Conservation (phyloP, 2,113 vertebrate genomes). For the Rattus rattus region DNA sequence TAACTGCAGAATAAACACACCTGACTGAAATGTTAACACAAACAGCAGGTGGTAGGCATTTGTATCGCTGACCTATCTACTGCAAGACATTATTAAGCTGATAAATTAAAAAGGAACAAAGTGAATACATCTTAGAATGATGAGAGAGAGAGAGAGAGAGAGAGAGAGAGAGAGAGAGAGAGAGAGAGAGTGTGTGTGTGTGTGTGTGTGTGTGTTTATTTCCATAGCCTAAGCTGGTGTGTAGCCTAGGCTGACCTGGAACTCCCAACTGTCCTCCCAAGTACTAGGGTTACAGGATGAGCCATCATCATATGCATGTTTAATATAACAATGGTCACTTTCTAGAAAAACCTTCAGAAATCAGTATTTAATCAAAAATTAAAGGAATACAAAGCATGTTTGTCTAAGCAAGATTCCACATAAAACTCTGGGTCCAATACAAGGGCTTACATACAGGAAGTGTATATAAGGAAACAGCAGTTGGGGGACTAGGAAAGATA, state of each 20-base stretch:
- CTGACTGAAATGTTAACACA: background rate
- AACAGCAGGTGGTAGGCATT: background rate
- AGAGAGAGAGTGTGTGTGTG: background rate
- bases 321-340: constrained; percentile 41
- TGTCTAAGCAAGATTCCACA: background rate
- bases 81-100: background rate
- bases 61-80: background rate
- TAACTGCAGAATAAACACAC: background rate
- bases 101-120: constrained; percentile 33
- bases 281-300: background rate
- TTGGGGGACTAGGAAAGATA: too few relatives aligned
- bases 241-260: background rate
- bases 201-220: background rate
- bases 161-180: too few relatives aligned
- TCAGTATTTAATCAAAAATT: constrained; percentile 15
- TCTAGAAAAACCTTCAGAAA: constrained; percentile 46
- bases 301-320: background rate
- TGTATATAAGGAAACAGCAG: background rate
- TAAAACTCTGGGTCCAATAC: background rate
- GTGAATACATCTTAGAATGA: background rate
- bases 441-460: constrained; percentile 12
- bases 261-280: background rate
- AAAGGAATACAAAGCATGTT: constrained; percentile 1
- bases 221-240: background rate
- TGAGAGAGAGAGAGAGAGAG: too few relatives aligned